Percentiles rank a stretch among this genome's conserved stretches.
Evolutionary conservation across 2,113 vertebrate genomes (phyloP).

Genomic region (Cyphomyrus discorhynchus): DNA sequence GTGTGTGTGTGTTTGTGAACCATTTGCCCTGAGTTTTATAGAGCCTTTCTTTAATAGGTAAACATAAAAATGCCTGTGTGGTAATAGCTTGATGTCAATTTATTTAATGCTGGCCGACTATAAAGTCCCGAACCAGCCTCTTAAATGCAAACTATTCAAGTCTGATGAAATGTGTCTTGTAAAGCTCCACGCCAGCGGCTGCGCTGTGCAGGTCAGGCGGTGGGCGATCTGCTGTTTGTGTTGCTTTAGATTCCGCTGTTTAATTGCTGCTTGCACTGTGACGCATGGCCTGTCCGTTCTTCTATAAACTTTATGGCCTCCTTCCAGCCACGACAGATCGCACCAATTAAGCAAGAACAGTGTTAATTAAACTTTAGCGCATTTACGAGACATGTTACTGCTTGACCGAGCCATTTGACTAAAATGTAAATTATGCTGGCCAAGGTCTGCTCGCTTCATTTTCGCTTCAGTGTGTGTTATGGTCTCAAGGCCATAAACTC

Average conservation of each 20-base stretch:
- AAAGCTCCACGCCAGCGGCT: conserved; percentile 24
- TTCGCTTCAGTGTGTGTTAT: neutral
- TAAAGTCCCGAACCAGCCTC: conserved; percentile 25
- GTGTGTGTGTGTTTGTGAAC: conserved; percentile 8
- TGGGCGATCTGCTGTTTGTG: neutral
- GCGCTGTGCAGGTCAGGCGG: neutral
- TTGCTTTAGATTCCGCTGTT: neutral
- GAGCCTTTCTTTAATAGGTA: conserved; percentile 31
- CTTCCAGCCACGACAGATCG: conserved; percentile 20
- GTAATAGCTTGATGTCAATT: conserved; percentile 32
- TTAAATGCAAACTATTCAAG: conserved; percentile 21
- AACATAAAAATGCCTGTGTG: conserved; percentile 34
- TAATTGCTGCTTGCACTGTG: neutral
- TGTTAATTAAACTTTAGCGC: conserved; percentile 30
- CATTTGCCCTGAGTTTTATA: conserved; percentile 33
- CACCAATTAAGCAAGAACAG: conserved; percentile 25
- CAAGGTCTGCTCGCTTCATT: neutral
- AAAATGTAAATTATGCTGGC: conserved; percentile 20
- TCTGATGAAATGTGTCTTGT: conserved; percentile 28
- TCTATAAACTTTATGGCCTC: conserved; percentile 26
- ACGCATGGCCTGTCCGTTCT: conserved; percentile 2
- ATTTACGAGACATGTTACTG: conserved; percentile 10
- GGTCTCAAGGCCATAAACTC: neutral
- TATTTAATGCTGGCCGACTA: conserved; percentile 32
- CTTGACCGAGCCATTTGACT: conserved; percentile 13